Base-by-base conservation (phyloP, 2,113 vertebrate genomes). In the Phocoena phocoena region DNA sequence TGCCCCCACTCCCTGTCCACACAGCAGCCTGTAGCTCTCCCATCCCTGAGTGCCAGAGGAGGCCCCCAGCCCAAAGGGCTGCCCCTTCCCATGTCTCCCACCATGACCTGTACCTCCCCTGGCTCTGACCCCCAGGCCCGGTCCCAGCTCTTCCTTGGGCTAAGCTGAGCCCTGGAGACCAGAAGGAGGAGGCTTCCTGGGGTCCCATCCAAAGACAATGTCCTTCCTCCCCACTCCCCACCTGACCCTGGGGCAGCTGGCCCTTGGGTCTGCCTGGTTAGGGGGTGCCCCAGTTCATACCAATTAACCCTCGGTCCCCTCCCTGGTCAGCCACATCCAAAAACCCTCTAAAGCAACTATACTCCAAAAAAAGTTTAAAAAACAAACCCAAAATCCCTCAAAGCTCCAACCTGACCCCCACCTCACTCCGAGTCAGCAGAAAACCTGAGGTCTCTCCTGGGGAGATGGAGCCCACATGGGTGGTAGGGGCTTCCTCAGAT, bases 81-180 rank as follows among this genome's bases (percentile, higher is more conserved):
- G 6, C 10, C 11, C 18, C 77, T 62, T 33, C 2, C n/a, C 36
- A 15, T 15, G 26, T 73, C 4, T 41, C 65, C 55, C 7, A 17
- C 5, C 23, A 5, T 18, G 18, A 12, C n/a, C 36, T 0, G 0
- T 12, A 13, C 21, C 21, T 58, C 28, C 26, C 77, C 10, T 5
- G 33, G n/a, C 62, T 85, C 68, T 8, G 74, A n/a, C 26, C 12
- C 20, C 74, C 26, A 12, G 33, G 55, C 50, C 15, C 38, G 25
- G 38, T 17, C 70, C 84, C 67, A 17, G 55, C 73, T 47, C 77
- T 86, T 7, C 6, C 14, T 25, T 33, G 26, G 28, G 58, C 65
- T n/a, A n/a, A 60, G 50, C 91, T 9, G 8, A 67, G 74, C 68
- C 53, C 41, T 28, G 41, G 67, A 70, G 68, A 25, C 60, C 0